Conservation (phyloP, 2,113 vertebrate genomes). For the Azemiops feae region DNA sequence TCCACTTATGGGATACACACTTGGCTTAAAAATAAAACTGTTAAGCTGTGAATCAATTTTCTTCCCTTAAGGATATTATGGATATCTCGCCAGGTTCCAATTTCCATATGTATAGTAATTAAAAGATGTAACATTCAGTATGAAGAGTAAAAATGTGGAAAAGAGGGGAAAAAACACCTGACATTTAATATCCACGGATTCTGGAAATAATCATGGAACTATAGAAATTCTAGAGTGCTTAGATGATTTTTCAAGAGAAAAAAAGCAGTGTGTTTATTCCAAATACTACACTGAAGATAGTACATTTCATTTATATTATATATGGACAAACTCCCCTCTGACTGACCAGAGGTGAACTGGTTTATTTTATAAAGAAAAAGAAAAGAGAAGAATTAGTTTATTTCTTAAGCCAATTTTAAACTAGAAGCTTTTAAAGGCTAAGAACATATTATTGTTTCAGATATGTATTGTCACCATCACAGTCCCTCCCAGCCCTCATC, state of each 20-base stretch:
- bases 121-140: constrained; percentile 6
- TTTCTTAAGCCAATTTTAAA: background rate
- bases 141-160: background rate
- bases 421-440: background rate
- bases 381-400: background rate
- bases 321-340: background rate
- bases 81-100: background rate
- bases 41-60: constrained; percentile 21
- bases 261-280: background rate
- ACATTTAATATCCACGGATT: background rate
- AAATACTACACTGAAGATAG: background rate
- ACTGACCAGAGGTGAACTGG: background rate
- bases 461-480: background rate
- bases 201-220: background rate
- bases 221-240: background rate
- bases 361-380: background rate
- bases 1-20: background rate
- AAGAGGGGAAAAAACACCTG: background rate
- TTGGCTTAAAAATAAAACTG: constrained; percentile 21
- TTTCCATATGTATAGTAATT: background rate
- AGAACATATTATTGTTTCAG: background rate
- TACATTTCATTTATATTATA: background rate
- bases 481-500: background rate
- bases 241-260: background rate
- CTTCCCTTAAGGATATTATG: constrained; percentile 17